These are phyloP conservation scores for Megalops cyprinoides DNA, from an alignment of 2,797 vertebrate species.

Conservation along the genomic window DNA sequence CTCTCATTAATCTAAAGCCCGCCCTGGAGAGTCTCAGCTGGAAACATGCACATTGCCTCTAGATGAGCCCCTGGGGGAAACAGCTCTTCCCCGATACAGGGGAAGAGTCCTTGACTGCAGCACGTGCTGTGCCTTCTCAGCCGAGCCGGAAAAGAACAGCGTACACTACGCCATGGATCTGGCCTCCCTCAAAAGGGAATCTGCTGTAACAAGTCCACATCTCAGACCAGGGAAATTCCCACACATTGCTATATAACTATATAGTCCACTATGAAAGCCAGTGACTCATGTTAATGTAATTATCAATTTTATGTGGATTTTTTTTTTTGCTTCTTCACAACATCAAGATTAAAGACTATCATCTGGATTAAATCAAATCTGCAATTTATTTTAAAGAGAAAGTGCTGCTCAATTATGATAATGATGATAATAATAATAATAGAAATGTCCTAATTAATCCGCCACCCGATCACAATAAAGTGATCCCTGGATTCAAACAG, in stretches of 20 bases:
- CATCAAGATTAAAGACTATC: background rate
- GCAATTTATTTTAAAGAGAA: background rate
- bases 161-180: conserved; percentile 25
- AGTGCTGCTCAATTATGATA: background rate
- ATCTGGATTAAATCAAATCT: background rate
- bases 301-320: conserved; percentile 23
- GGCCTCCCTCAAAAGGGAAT: too few species aligned
- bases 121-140: background rate
- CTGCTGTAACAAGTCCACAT: too few species aligned
- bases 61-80: background rate
- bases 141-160: conserved; percentile 29
- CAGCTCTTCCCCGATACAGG: background rate
- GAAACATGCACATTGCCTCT: background rate
- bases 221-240: conserved; percentile 33
- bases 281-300: conserved; percentile 32
- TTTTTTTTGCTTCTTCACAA: conserved; percentile 27
- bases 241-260: background rate
- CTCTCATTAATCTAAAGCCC: too few species aligned
- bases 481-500: background rate
- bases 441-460: background rate
- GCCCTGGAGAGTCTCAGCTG: background rate
- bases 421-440: background rate
- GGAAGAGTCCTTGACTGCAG: background rate
- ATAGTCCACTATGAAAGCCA: conserved; percentile 22
- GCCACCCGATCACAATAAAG: background rate